Base-by-base conservation (phyloP, 1,140 invertebrate species). In the Drosophila nigrodunni region DNA sequence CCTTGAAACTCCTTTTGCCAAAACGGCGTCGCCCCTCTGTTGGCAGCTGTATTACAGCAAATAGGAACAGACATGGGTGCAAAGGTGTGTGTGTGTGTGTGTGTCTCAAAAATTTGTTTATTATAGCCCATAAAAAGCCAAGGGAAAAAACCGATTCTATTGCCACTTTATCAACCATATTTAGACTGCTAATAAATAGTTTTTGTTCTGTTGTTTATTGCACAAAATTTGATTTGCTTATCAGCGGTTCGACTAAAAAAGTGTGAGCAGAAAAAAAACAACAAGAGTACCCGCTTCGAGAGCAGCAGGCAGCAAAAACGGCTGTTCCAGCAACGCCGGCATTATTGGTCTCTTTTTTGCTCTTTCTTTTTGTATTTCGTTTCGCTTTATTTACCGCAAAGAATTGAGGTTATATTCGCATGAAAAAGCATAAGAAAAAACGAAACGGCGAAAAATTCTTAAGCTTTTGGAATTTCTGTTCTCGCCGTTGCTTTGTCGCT, bases 351-450 rank as follows among this genome's bases (percentile, higher is more conserved):
- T 10, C 37, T 58, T 64, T 71, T 70, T 54, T 43, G 30, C 58
- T 43, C 47, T 68, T 60, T 57, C 61, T 59, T 52, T 10, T 73
- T 67, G 58, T 71, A 58, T 58, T 71, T 39, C 60, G 65, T 74
- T 71, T 72, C 41, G 73, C 55, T 75, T 75, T 75, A 72, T 75
- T 75, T 75, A 72, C 73, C 73, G 68, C 73, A 52, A 43, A 65
- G 71, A 72, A 75, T 75, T 75, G 68, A 75, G 73, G 73, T 72
- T 75, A 75, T 54, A 46, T 43, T 44, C 59, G 73, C 43, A 34
- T 18, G 55, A 25, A 58, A 65, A 55, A 65, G 39, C 41, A 25
- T 50, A 52, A 46, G 60, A 39, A 46, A 39, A 60, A 75, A 65
- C 25, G 59, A 37, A 75, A 75, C 39, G 21, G 54, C 73, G 11